Evolutionary conservation across 2,113 vertebrate species (phyloP), one percentile per base, ranked within the genome.

Genomic region (Campylorhamphus procurvoides): DNA sequence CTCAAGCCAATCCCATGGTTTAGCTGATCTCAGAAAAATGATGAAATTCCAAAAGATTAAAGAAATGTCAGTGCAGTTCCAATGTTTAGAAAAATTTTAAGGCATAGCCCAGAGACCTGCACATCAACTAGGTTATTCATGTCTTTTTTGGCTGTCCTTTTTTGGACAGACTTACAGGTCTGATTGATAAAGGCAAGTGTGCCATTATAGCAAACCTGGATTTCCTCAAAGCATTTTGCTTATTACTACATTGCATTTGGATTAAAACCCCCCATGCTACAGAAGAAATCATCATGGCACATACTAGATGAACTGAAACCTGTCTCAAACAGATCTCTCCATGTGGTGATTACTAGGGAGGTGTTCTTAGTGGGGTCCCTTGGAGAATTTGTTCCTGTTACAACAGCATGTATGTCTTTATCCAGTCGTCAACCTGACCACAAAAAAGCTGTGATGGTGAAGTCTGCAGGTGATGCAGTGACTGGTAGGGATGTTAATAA

Each of bases 11-110:
- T 4, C 4, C 9, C 46, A 44, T 33, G 14, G 52, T 91, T 87
- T 84, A 92, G 47, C 10, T 78, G 49, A 89, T 81, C 93, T 93
- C 81, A 86, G 80, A 75, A 89, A 95, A 95, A 89, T 24, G 24
- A 80, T 49, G 44, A 72, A 56, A 95, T 60, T 95, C 69, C 33
- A 56, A 59, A 89, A 93, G 76, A 64, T 3, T 56, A 53, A 27
- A 63, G 60, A 93, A 89, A 87, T 55, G 52, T 63, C 83, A 62
- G 19, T 5, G 56, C n/a, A 56, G 68, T 56, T 75, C 29, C 68
- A 68, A 18, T 10, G 35, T 49, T 79, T 10, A 60, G 74, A 87
- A 93, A 85, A 85, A 73, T 49, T 68, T 82, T 76, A 94, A 94
- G 92, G 53, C 49, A 40, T 29, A 84, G 73, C 25, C 33, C 84